Percentiles rank a stretch among this genome's conserved stretches.
phyloP scores from a whole-genome alignment of 2,797 vertebrate genomes.

The Myoxocephalus aenaeus region DNA sequence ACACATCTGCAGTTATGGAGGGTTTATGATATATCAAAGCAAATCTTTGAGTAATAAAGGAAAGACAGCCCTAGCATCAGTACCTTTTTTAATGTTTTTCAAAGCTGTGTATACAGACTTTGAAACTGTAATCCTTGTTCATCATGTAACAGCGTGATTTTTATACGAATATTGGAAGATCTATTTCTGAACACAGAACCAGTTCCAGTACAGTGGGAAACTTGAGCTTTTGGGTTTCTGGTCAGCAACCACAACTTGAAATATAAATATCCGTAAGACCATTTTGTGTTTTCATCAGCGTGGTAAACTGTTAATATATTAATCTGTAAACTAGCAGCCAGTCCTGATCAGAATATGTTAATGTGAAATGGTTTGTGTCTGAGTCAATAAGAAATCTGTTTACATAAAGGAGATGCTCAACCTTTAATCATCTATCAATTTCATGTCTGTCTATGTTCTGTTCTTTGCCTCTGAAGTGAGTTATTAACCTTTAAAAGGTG shows the following conservation, averaged over 20 bases:
- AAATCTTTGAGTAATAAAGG: constrained; percentile 24
- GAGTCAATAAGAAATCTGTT: not conserved
- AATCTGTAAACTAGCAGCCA: not conserved
- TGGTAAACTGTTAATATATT: not conserved
- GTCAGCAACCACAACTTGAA: not conserved
- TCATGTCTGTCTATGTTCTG: not conserved
- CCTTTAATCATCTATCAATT: not conserved
- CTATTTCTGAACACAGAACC: not conserved
- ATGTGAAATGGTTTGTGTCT: not conserved
- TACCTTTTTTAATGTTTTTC: not conserved
- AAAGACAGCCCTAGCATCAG: constrained; percentile 9
- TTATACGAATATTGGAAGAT: not conserved
- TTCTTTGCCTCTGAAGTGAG: constrained; percentile 4
- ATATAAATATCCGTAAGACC: not conserved
- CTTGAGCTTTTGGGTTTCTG: not conserved
- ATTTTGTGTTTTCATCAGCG: not conserved
- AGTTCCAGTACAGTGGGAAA: not conserved
- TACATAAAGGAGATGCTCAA: not conserved
- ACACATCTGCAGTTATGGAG: constrained; percentile 8
- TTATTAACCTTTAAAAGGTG: constrained; percentile 32
- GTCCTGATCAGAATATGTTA: not conserved
- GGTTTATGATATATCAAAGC: constrained; percentile 39
- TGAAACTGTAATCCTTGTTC: constrained; percentile 2
- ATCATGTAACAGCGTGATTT: not conserved
- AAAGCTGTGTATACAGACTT: not conserved